Evolutionary conservation across 1,140 invertebrate genomes (phyloP).

Genomic region (Magallana gigas): DNA sequence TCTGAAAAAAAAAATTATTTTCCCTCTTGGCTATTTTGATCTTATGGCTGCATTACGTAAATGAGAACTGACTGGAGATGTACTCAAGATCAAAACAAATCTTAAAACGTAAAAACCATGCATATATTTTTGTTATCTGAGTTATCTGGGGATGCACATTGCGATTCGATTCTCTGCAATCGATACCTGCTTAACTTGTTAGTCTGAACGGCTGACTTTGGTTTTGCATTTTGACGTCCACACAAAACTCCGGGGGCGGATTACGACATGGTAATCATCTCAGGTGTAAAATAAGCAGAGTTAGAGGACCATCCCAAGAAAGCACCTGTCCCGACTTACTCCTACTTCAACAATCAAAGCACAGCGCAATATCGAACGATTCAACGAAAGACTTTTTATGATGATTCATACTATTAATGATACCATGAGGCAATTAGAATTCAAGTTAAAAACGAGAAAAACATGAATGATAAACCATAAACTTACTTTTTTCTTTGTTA

Average conservation of each 20-base stretch:
- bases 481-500: slow-evolving; percentile 72
- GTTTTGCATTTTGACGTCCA: slow-evolving; percentile 12
- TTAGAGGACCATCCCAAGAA: neutral
- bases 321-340: too few species aligned
- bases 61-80: too few species aligned
- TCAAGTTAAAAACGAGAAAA: too few species aligned
- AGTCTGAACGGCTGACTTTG: neutral
- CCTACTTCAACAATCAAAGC: too few species aligned
- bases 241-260: neutral
- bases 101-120: neutral
- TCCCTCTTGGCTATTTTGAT: too few species aligned
- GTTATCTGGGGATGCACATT: neutral
- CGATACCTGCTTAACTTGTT: slow-evolving; percentile 1
- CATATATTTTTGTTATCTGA: slow-evolving; percentile 6
- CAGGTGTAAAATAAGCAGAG: neutral
- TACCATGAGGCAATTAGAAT: too few species aligned
- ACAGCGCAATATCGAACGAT: too few species aligned
- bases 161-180: neutral
- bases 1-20: too few species aligned
- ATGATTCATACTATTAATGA: too few species aligned
- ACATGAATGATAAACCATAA: neutral
- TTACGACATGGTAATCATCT: neutral
- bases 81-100: neutral
- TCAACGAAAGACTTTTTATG: too few species aligned
- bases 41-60: too few species aligned